Evolutionary conservation across 2,113 vertebrate genomes (phyloP), one percentile per base, ranked within the genome.

Genomic region (Brienomyrus brachyistius): DNA sequence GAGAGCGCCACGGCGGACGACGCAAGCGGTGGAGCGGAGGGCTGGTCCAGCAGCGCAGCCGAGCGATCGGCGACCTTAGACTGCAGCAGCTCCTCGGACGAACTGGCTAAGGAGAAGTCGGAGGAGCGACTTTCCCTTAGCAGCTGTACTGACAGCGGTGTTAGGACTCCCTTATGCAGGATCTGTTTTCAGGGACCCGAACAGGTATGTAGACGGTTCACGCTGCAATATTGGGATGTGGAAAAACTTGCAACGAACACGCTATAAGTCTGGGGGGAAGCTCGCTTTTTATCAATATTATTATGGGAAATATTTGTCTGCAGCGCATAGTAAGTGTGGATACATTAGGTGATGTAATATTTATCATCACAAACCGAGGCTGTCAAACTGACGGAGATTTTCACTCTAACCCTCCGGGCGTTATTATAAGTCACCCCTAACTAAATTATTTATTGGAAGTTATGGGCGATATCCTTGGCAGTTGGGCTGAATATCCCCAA

Each of bases 181-280:
- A 99, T 99, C 96, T 99, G 98, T 94, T 99, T 99, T 95, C 98
- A 99, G 94, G 98, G 98, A 66, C 97, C 98, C 0, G 98, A 99
- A 92, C 97, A 99, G 95, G 98, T 99, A 95, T 96, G 97, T 93
- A 91, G 45, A n/a, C 43, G 23, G 21, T 45, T 48, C 82, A 48
- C 1, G 47, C 21, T 45, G 7, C 40, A n/a, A 23, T 21, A 45
- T 9, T 17, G 15, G 74, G 35, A 15, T 19, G 35, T 77, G 74
- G 54, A 27, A 50, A 50, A 40, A 77, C 27, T 17, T 40, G 74
- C 4, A 80, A 43, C 31, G 5, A 80, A 43, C 1, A 43, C 74
- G 35, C 27, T 35, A 40, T 77, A 77, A 31, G 31, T 35, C 74
- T 80, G 31, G 17, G 70, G n/a, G 62, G 27, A 6, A 70, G 62